Conservation (phyloP, 2,113 vertebrate genomes). For the Marmota monax region DNA sequence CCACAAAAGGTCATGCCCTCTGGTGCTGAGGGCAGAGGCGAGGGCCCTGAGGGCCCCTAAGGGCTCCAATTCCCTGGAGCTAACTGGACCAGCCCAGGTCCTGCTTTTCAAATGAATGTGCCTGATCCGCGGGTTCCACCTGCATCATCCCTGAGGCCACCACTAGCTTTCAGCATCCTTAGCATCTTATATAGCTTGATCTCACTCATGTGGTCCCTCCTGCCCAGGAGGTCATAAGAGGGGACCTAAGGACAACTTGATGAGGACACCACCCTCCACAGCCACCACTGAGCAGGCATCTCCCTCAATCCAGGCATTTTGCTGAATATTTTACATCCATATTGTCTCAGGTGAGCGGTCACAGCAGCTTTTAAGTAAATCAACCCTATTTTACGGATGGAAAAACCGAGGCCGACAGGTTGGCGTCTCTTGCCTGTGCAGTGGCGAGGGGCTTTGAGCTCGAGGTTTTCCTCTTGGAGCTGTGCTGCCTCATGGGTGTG, state of each 20-base stretch:
- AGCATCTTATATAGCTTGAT: not conserved
- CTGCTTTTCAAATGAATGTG: not conserved
- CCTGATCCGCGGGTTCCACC: not conserved
- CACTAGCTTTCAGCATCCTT: not conserved
- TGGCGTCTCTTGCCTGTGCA: not conserved
- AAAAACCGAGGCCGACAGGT: not conserved
- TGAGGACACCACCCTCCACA: rapidly evolving
- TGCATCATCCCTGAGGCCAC: not conserved
- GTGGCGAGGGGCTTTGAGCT: not conserved
- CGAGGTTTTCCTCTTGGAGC: not conserved
- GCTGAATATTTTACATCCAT: not conserved
- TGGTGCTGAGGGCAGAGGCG: not conserved
- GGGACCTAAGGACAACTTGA: not conserved
- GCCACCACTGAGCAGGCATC: rapidly evolving
- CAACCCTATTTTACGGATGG: not conserved
- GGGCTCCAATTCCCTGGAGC: not conserved
- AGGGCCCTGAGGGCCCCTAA: not conserved
- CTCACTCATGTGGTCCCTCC: not conserved
- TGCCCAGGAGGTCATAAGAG: not conserved
- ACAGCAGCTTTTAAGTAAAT: not conserved
- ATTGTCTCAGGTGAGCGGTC: not conserved
- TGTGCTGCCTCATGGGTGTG: not conserved
- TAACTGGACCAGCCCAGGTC: not conserved
- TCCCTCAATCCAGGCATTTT: not conserved
- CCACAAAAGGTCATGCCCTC: rapidly evolving